Percentiles rank a stretch among this genome's conserved stretches.
These are phyloP conservation scores for Nymphalis io DNA, from an alignment of 1,140 invertebrate species.

Conservation along the genomic window DNA sequence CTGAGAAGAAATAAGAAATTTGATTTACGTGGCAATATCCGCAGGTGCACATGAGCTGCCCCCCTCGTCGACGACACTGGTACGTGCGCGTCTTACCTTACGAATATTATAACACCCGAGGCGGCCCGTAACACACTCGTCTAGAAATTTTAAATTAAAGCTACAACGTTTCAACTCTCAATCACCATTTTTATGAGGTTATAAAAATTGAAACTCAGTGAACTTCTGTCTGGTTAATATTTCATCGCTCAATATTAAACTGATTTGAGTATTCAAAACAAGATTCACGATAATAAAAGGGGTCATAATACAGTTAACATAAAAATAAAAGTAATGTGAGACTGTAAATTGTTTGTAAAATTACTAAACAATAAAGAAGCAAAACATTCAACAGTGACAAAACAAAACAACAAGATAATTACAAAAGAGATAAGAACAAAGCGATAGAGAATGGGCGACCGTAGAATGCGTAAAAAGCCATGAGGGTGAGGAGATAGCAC, in stretches of 20 bases:
- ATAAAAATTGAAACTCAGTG: constrained; percentile 29
- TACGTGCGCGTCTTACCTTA: constrained; percentile 33
- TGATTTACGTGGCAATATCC: constrained; percentile 76
- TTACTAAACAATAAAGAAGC: constrained; percentile 15
- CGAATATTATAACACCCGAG: constrained; percentile 38
- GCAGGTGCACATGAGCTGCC: constrained; percentile 68
- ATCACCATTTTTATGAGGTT: constrained; percentile 27
- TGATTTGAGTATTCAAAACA: constrained; percentile 5
- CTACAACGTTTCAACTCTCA: constrained; percentile 35
- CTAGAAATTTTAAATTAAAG: constrained; percentile 53
- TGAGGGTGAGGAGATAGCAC: constrained; percentile 11
- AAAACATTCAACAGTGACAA: constrained; percentile 47
- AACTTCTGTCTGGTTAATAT: constrained; percentile 19
- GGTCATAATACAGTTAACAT: background rate
- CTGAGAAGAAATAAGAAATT: constrained; percentile 72
- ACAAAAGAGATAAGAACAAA: constrained; percentile 68
- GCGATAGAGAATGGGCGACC: constrained; percentile 47
- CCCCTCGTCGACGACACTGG: constrained; percentile 40
- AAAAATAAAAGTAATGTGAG: background rate
- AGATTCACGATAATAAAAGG: background rate
- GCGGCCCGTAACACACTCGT: constrained; percentile 26
- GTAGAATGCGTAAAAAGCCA: constrained; percentile 29
- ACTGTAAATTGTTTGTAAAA: constrained; percentile 12
- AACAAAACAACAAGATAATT: constrained; percentile 61
- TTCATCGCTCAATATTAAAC: constrained; percentile 13